These are phyloP conservation scores for Drosophila burlai DNA, from an alignment of 1,140 invertebrate genomes.

Conservation along the genomic window DNA sequence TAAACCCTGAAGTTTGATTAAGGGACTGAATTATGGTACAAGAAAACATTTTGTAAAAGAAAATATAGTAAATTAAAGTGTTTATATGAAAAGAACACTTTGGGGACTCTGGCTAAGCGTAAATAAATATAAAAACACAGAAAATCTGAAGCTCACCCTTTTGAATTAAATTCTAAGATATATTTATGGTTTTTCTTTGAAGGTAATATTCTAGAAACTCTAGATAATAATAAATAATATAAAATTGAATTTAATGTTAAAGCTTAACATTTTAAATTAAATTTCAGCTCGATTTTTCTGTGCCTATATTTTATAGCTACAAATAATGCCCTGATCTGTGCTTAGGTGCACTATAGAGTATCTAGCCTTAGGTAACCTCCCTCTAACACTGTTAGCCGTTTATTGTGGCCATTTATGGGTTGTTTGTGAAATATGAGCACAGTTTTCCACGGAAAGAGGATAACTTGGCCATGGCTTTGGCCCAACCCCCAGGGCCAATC, in stretches of 20 bases:
- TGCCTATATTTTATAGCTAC: too few relatives aligned
- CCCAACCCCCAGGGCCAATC: conserved; percentile 8
- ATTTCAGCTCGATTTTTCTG: too few relatives aligned
- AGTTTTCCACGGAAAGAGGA: conserved; percentile 9
- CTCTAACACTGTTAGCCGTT: conserved; percentile 1
- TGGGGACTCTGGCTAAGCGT: not conserved
- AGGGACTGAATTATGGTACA: not conserved
- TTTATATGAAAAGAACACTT: not conserved
- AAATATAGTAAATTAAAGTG: too few relatives aligned
- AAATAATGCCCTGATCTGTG: too few relatives aligned
- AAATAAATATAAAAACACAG: too few relatives aligned
- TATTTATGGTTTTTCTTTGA: not conserved
- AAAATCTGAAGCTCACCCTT: not conserved
- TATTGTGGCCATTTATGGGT: conserved; percentile 57
- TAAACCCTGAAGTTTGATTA: conserved; percentile 45
- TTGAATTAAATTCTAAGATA: not conserved
- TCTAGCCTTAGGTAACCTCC: too few relatives aligned
- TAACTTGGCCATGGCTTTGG: conserved; percentile 10
- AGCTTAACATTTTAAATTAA: too few relatives aligned
- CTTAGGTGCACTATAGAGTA: not conserved
- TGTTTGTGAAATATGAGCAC: conserved; percentile 54
- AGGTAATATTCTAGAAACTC: too few relatives aligned
- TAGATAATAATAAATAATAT: too few relatives aligned
- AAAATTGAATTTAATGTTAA: too few relatives aligned
- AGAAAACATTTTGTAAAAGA: not conserved